Evolutionary conservation across 2,113 vertebrate genomes (phyloP).

Genomic region (Entosphenus tridentatus): DNA sequence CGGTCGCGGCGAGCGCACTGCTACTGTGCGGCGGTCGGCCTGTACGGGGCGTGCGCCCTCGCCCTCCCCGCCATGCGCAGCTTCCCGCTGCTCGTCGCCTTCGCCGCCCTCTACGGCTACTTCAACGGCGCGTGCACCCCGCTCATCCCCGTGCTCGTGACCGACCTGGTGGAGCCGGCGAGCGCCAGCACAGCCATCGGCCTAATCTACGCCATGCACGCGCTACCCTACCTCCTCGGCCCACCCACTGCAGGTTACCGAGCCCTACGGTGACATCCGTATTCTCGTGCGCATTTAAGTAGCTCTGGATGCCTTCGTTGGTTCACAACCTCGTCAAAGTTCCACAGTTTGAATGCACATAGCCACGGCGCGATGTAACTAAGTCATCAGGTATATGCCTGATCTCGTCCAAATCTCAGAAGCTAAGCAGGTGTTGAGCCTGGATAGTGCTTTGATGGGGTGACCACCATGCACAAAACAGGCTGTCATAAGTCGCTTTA

Average conservation of each 20-base stretch:
- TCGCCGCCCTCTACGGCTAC: conserved; percentile 63
- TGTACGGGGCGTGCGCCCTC: conserved; percentile 64
- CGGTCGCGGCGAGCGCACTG: conserved; percentile 13
- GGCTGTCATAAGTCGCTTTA: no score
- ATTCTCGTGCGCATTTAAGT: no score
- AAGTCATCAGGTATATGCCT: no score
- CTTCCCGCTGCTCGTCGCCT: conserved; percentile 45
- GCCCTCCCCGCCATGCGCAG: conserved; percentile 43
- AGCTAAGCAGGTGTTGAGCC: no score
- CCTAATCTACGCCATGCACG: conserved; percentile 66
- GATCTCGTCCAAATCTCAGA: no score
- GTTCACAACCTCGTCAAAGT: no score
- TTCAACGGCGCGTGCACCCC: conserved; percentile 80
- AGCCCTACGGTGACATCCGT: conserved; percentile 9
- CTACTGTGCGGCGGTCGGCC: conserved; percentile 50
- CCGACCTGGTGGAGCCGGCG: conserved; percentile 42
- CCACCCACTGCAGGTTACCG: conserved; percentile 68
- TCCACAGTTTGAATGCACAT: no score
- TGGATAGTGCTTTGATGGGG: no score
- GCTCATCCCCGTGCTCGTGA: conserved; percentile 61
- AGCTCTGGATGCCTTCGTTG: no score
- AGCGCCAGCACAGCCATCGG: conserved; percentile 50
- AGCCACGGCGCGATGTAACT: no score
- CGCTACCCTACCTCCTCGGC: conserved; percentile 65
- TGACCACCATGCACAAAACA: no score